Evolutionary conservation across 2,113 vertebrate genomes (phyloP).

Genomic region (Dolichotis patagonum): DNA sequence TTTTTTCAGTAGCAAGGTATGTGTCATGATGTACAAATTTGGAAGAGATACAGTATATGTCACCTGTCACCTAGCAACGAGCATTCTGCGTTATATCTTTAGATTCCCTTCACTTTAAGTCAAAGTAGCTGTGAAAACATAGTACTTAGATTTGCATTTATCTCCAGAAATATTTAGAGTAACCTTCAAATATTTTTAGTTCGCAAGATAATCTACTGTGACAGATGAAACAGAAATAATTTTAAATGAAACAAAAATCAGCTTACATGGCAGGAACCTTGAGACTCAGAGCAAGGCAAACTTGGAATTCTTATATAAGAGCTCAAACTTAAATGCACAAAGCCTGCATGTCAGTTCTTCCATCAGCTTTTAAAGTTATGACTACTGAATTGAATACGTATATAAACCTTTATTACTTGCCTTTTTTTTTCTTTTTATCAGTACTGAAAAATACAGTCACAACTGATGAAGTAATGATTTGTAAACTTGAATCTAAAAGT

Average conservation of each 20-base stretch:
- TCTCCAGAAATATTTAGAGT: constrained; percentile 83
- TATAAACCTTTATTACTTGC: constrained; percentile 48
- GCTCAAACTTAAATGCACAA: neutral
- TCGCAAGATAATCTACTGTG: constrained; percentile 48
- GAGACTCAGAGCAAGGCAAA: neutral
- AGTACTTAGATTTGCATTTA: constrained; percentile 80
- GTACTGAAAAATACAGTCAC: constrained; percentile 21
- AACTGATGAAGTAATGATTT: constrained; percentile 61
- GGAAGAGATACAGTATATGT: constrained; percentile 76
- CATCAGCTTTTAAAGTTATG: constrained; percentile 17
- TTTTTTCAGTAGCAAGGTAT: constrained; percentile 55
- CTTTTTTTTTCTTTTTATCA: neutral
- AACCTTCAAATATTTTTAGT: constrained; percentile 78
- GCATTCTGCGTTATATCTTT: constrained; percentile 72
- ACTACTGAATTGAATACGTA: constrained; percentile 37
- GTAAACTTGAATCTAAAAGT: constrained; percentile 31
- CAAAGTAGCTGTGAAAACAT: constrained; percentile 76
- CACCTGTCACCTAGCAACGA: constrained; percentile 85
- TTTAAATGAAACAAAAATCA: constrained; percentile 38
- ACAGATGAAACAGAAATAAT: constrained; percentile 64
- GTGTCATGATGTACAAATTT: constrained; percentile 80
- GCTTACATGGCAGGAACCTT: constrained; percentile 18
- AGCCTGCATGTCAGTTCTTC: neutral
- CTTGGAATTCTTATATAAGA: neutral
- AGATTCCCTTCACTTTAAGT: constrained; percentile 78